These are phyloP conservation scores for Cyphomyrmex costatus DNA, from an alignment of 1,140 invertebrate genomes.

Conservation along the genomic window DNA sequence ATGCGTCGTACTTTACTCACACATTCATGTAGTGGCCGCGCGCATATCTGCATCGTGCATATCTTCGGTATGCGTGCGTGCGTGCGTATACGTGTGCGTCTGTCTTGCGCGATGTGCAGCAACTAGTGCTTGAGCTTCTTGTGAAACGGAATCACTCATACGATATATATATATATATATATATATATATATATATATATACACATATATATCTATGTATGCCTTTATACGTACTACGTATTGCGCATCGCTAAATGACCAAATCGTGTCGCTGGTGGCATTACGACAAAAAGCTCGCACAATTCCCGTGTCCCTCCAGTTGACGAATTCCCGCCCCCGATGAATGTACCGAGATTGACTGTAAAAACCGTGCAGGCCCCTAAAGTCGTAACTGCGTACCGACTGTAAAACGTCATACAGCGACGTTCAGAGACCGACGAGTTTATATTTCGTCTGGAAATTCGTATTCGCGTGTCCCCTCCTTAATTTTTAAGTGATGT, in stretches of 20 bases:
- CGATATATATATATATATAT: background rate
- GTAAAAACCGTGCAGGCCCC: conserved; percentile 13
- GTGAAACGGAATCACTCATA: conserved; percentile 36
- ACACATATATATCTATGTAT: conserved; percentile 40
- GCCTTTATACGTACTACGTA: conserved; percentile 32
- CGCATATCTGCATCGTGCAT: conserved; percentile 74
- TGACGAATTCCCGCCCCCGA: conserved; percentile 23
- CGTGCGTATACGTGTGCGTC: conserved; percentile 66
- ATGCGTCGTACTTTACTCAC: conserved; percentile 70
- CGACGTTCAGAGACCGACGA: conserved; percentile 59
- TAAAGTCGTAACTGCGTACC: conserved; percentile 27
- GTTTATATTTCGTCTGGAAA: conserved; percentile 22
- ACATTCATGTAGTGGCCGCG: conserved; percentile 73
- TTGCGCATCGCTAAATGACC: conserved; percentile 71
- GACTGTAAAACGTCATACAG: conserved; percentile 57
- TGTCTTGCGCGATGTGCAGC: conserved; percentile 72
- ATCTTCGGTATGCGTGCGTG: conserved; percentile 70
- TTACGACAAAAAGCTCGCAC: conserved; percentile 60
- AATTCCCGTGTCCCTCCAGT: conserved; percentile 21
- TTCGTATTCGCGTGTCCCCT: background rate
- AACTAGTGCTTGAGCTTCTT: conserved; percentile 81
- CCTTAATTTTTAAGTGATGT: conserved; percentile 51
- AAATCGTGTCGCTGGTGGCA: conserved; percentile 60
- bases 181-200: no score
- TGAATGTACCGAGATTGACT: conserved; percentile 16